Conservation (phyloP, 2,797 vertebrate genomes). For the Erpetoichthys calabaricus region DNA sequence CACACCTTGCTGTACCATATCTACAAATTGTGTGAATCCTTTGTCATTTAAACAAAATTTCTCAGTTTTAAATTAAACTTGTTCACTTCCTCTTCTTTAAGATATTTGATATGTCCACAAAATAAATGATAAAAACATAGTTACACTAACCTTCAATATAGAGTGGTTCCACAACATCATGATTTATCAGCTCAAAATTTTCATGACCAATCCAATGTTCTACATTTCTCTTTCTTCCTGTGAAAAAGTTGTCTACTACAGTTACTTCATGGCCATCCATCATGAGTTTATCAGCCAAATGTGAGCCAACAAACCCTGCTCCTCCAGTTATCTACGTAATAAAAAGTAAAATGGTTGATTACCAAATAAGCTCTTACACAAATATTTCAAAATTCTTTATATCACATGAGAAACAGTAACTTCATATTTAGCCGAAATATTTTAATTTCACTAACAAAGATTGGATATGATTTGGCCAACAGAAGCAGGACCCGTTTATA, state of each 20-base stretch:
- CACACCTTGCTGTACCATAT: no score
- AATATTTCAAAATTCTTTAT: not conserved
- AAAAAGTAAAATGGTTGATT: slow-evolving; percentile 10
- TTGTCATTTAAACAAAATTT: no score
- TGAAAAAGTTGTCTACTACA: slow-evolving; percentile 99
- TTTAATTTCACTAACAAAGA: no score
- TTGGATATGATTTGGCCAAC: no score
- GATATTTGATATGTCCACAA: not conserved
- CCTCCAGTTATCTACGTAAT: slow-evolving; percentile 70
- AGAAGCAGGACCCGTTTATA: no score
- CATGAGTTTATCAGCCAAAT: slow-evolving; percentile 97
- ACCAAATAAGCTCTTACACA: not conserved
- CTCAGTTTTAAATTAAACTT: no score
- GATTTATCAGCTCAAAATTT: slow-evolving; percentile 98
- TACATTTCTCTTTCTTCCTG: slow-evolving; percentile 92
- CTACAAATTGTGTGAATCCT: no score
- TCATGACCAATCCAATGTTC: slow-evolving; percentile 99
- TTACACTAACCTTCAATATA: slow-evolving; percentile 83
- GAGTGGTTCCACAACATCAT: slow-evolving; percentile 93
- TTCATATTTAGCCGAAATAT: not conserved
- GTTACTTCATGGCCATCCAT: slow-evolving; percentile 99
- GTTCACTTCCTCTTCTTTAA: no score
- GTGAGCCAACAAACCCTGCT: slow-evolving; percentile 94
- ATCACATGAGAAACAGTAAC: not conserved
- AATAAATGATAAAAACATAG: not conserved